Evolutionary conservation across 2,888 invertebrate genomes (phyloP).

Genomic region (Netelia melanura): DNA sequence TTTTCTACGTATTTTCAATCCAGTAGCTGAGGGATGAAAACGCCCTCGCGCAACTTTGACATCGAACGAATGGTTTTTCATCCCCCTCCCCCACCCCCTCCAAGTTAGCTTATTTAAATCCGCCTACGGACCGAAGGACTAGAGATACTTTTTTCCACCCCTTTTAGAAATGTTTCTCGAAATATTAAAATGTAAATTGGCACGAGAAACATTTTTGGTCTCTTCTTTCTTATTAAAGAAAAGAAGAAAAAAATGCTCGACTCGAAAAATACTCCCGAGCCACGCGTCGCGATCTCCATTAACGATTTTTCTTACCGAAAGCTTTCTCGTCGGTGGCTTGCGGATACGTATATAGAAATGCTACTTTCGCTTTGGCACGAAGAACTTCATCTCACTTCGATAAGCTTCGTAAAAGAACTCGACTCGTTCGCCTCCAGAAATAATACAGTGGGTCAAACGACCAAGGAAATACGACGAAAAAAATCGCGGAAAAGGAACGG

Average conservation of each 20-base stretch:
- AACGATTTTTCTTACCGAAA: slow-evolving; percentile 31
- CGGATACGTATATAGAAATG: background rate
- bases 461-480: background rate
- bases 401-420: background rate
- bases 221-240: too few relatives aligned
- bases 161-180: too few relatives aligned
- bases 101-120: background rate
- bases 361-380: slow-evolving; percentile 6
- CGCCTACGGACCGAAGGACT: background rate
- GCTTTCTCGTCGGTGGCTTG: slow-evolving; percentile 13
- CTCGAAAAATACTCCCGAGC: background rate
- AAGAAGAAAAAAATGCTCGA: background rate
- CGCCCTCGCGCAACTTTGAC: slow-evolving; percentile 25
- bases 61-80: background rate
- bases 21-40: background rate
- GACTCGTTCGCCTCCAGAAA: background rate
- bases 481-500: background rate
- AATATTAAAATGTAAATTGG: too few relatives aligned
- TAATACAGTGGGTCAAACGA: slow-evolving; percentile 20
- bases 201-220: too few relatives aligned
- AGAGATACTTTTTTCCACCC: too few relatives aligned
- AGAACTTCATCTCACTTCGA: background rate
- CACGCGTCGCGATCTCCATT: background rate
- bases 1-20: too few relatives aligned
- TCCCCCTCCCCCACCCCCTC: too few relatives aligned